phyloP scores from a whole-genome alignment of 1,140 invertebrate species.

The Eumaeus atala region DNA sequence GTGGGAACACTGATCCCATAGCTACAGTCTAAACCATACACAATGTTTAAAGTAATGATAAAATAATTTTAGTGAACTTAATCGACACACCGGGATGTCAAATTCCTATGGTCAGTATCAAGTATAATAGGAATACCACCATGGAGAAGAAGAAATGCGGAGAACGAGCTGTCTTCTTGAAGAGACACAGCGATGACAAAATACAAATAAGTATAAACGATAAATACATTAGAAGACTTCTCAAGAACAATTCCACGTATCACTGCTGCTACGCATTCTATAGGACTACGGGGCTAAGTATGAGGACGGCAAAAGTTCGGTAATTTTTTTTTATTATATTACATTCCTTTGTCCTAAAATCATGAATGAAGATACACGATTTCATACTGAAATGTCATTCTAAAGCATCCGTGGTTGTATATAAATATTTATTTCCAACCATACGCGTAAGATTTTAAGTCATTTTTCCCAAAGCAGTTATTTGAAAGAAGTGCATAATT shows the following conservation, averaged over 20 bases:
- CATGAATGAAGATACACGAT: no score
- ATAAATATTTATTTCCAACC: no score
- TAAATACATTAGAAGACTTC: constrained; percentile 32
- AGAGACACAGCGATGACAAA: constrained; percentile 29
- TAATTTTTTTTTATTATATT: background rate
- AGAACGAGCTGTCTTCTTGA: constrained; percentile 42
- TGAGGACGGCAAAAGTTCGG: background rate
- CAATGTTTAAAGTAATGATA: no score
- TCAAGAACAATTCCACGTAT: constrained; percentile 30
- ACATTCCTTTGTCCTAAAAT: no score
- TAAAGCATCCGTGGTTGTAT: no score
- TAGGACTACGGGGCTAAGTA: constrained; percentile 15
- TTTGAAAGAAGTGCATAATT: no score
- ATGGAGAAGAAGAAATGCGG: constrained; percentile 35
- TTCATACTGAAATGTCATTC: no score
- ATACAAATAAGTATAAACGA: constrained; percentile 37
- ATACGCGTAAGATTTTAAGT: no score
- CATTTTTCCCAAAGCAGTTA: no score
- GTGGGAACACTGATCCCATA: no score
- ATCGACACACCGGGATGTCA: constrained; percentile 46
- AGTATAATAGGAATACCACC: constrained; percentile 31
- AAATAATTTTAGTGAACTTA: constrained; percentile 15
- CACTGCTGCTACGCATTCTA: constrained; percentile 50
- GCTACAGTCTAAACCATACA: no score
- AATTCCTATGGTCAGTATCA: constrained; percentile 41